phyloP scores from a whole-genome alignment of 2,888 invertebrate species.

The Andrena bucephala region DNA sequence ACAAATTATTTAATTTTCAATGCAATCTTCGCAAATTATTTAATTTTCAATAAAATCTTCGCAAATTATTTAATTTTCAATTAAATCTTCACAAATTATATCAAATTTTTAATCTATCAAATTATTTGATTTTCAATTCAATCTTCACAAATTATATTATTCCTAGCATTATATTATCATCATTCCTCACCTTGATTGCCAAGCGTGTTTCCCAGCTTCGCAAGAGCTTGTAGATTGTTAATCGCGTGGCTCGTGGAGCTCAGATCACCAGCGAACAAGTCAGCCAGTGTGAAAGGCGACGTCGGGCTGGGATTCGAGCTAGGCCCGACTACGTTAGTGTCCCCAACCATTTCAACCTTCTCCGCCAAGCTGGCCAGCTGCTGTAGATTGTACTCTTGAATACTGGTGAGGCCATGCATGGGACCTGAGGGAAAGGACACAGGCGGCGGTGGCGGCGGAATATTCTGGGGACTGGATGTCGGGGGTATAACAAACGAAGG shows the following conservation, averaged over 20 bases:
- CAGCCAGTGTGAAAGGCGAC: conserved; percentile 90
- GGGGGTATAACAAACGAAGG: conserved; percentile 86
- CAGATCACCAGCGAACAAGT: conserved; percentile 91
- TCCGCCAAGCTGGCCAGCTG: conserved; percentile 94
- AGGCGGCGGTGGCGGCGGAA: conserved; percentile 83
- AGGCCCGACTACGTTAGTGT: conserved; percentile 80
- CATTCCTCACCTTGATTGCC: conserved; percentile 84
- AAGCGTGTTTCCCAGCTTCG: conserved; percentile 91
- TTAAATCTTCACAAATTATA: too few relatives aligned
- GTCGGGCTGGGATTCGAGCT: conserved; percentile 87
- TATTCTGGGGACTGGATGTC: conserved; percentile 82
- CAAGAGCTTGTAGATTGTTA: conserved; percentile 95
- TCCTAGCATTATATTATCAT: not conserved
- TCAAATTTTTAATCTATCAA: too few relatives aligned
- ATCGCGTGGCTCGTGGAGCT: conserved; percentile 91
- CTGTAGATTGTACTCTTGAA: conserved; percentile 94
- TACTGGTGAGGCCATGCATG: conserved; percentile 88
- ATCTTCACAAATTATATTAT: not conserved
- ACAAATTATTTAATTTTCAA: too few relatives aligned
- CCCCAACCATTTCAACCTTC: conserved; percentile 85
- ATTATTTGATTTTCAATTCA: too few relatives aligned
- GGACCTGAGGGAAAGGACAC: conserved; percentile 81
- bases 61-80: too few relatives aligned
- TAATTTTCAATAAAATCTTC: too few relatives aligned
- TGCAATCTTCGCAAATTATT: too few relatives aligned